Base-by-base conservation (phyloP, 2,888 invertebrate genomes). In the Agriopis marginaria region DNA sequence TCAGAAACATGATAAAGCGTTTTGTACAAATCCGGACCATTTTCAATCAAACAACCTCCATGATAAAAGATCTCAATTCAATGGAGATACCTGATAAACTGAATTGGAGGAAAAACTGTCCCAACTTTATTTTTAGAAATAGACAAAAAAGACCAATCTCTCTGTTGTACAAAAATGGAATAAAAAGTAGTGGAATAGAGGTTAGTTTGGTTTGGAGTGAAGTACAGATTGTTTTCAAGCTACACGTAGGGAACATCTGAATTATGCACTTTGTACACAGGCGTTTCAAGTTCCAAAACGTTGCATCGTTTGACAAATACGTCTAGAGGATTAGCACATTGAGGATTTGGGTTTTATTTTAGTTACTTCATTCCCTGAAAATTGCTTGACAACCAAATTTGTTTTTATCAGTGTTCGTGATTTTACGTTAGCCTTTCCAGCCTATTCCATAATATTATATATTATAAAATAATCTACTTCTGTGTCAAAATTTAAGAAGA, bases 261-360 rank as follows among this genome's bases (percentile, higher is more conserved):
- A 79, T 78, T 77, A 79, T 79, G 73, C 74, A 72, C 70, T 69
- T 77, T 77, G 73, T 73, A 71, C 71, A 50, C 59, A 50, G 69
- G 55, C 64, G 61, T 49, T 70, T 75, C 51, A 61, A 66, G 63
- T 76, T 77, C 32, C 42, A 12, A 68, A 80, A 74, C 73, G 61
- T 54, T 58, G 61, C 66, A 66, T 32, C 51, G 69, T 76, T 76
- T 74, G 75, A 77, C 71, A 75, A 77, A 76, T 63, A 72, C 72
- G 71, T 73, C 56, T 68, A 74, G 67, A 73, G 44, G 59, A 59
- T 61, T 61, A 50, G 14, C 50, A 32, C 56, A 62, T 58, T 62
- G 47, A 32, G 8, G 17, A 49, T 65, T n/a, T 45, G 0, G 8
- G 32, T 32, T 32, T 23, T 1, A 42, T 10, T 10, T 10, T 9